A percentile compares a stretch with the other conserved stretches of the same genome.
Conservation (phyloP, 2,797 vertebrate genomes). For the Passerculus sandwichensis region DNA sequence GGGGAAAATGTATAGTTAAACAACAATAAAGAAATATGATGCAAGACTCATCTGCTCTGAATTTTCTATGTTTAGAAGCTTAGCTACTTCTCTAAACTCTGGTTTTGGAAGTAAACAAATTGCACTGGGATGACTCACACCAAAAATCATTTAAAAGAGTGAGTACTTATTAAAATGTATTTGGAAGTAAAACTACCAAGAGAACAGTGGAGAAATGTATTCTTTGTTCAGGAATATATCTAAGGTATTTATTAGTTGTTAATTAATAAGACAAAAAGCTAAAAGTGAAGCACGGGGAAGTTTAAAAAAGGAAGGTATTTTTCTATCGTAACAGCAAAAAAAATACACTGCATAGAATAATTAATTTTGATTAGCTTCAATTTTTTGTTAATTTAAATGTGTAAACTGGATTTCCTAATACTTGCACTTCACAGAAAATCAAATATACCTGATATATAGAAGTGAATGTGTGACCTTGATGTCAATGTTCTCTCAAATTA, state of each 20-base stretch:
- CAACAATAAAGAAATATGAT: not conserved
- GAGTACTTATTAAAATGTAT: not conserved
- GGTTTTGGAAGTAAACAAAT: not conserved
- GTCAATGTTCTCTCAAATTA: not conserved
- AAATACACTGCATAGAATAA: not conserved
- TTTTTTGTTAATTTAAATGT: not conserved
- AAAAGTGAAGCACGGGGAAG: not conserved
- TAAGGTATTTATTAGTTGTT: not conserved
- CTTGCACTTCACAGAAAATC: not conserved
- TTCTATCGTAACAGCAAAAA: not conserved
- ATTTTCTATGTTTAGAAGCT: not conserved
- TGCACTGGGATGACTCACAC: fast-evolving
- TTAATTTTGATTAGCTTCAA: not conserved
- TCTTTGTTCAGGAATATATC: not conserved
- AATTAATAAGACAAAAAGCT: not conserved
- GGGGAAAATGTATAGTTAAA: fast-evolving
- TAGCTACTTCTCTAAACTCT: not conserved
- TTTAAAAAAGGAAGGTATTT: not conserved
- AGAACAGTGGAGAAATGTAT: not conserved
- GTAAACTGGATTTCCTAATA: not conserved
- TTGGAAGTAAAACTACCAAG: not conserved
- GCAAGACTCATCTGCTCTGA: not conserved
- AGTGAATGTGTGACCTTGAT: not conserved
- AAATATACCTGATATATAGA: not conserved
- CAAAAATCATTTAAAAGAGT: not conserved